Conservation (phyloP, 2,888 invertebrate species). For the Epinotia bilunana region DNA sequence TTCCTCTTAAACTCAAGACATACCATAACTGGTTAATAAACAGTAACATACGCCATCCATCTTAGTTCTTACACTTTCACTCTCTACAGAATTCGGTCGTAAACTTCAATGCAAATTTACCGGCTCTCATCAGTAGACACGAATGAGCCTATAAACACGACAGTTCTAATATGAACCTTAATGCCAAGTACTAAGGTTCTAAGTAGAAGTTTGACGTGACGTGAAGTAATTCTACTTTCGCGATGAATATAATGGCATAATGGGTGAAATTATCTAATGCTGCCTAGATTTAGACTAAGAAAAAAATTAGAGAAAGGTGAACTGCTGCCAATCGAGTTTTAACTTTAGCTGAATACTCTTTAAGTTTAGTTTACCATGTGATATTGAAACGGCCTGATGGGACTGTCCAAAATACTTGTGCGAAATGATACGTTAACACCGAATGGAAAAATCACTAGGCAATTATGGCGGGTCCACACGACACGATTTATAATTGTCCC, state of each 20-base stretch:
- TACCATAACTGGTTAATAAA: background rate
- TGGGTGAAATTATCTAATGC: constrained; percentile 38
- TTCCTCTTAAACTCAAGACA: too few species aligned
- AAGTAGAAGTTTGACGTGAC: background rate
- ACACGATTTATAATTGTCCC: too few species aligned
- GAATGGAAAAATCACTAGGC: too few species aligned
- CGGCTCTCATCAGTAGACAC: constrained; percentile 13
- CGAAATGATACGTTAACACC: too few species aligned
- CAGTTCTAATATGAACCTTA: background rate
- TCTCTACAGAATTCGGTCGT: constrained; percentile 36
- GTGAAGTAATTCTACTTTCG: constrained; percentile 32
- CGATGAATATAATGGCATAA: constrained; percentile 36
- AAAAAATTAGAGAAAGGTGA: constrained; percentile 31
- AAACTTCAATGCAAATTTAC: constrained; percentile 36
- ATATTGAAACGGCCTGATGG: background rate
- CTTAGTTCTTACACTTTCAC: constrained; percentile 32
- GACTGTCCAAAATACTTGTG: background rate
- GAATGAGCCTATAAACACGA: background rate
- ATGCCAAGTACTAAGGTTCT: too few species aligned
- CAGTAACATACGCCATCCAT: constrained; percentile 16
- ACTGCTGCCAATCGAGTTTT: background rate
- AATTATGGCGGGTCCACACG: too few species aligned
- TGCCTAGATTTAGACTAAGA: constrained; percentile 26
- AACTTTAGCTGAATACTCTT: background rate
- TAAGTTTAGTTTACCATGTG: background rate